Conservation (phyloP, 2,113 vertebrate genomes). For the Rallus limicola region DNA sequence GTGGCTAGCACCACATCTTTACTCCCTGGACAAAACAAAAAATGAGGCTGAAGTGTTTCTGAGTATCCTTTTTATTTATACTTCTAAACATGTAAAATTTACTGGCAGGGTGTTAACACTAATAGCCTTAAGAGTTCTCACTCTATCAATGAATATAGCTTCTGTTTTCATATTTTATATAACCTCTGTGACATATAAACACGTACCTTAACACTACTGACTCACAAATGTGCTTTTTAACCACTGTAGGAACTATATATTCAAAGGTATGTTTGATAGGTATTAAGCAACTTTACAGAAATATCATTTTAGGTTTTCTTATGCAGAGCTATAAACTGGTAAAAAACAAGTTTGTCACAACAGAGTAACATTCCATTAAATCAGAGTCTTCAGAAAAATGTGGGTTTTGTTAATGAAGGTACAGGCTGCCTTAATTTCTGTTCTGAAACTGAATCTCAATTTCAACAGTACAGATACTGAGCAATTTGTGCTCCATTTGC, state of each 20-base stretch:
- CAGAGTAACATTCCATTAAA: neutral
- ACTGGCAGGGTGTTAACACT: constrained; percentile 51
- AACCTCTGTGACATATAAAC: constrained; percentile 59
- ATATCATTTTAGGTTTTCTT: neutral
- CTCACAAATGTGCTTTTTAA: constrained; percentile 17
- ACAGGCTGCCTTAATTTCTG: neutral
- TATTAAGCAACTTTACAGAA: constrained; percentile 32
- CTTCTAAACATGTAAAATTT: constrained; percentile 45
- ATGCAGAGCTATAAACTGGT: neutral
- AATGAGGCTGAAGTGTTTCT: constrained; percentile 29
- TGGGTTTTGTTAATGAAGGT: neutral
- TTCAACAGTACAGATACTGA: neutral
- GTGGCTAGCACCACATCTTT: neutral
- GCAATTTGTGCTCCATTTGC: neutral
- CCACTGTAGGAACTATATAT: constrained; percentile 25
- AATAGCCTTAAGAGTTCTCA: constrained; percentile 44
- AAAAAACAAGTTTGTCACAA: neutral
- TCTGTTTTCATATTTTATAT: constrained; percentile 58
- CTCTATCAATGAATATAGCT: constrained; percentile 62
- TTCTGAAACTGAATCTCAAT: neutral
- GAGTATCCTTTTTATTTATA: constrained; percentile 30
- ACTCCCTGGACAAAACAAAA: constrained; percentile 10
- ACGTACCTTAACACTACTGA: constrained; percentile 45
- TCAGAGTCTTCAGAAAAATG: neutral
- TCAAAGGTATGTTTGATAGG: constrained; percentile 5